These are phyloP conservation scores for Pollenia angustigena DNA, from an alignment of 2,888 invertebrate species.

Conservation along the genomic window DNA sequence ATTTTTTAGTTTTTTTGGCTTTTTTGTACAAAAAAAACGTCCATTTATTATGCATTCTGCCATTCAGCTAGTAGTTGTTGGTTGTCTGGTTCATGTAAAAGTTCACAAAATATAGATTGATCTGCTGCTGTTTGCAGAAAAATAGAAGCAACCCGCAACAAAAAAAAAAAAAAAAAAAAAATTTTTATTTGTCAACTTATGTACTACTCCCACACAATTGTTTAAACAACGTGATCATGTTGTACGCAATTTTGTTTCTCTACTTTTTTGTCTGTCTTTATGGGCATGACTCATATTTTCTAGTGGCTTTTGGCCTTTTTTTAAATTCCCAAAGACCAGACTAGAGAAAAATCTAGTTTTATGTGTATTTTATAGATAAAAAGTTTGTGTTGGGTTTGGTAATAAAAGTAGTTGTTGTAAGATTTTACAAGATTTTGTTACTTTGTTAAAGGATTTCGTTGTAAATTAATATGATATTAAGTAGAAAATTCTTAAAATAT, in stretches of 20 bases:
- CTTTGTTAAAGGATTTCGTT: background rate
- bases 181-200: constrained; percentile 32
- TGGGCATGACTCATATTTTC: constrained; percentile 44
- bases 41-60: constrained; percentile 28
- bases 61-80: constrained; percentile 29
- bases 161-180: constrained; percentile 10
- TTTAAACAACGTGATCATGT: constrained; percentile 22
- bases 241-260: constrained; percentile 17
- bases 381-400: constrained; percentile 6
- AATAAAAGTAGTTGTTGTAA: constrained; percentile 20
- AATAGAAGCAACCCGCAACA: background rate
- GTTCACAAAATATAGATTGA: constrained; percentile 42
- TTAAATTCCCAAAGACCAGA: background rate
- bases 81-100: constrained; percentile 48
- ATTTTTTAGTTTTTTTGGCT: constrained; percentile 25
- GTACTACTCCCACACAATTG: constrained; percentile 48
- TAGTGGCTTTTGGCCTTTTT: constrained; percentile 16
- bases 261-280: constrained; percentile 22
- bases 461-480: background rate
- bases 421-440: background rate
- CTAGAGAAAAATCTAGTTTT: constrained; percentile 33
- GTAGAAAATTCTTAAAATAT: too few species aligned
- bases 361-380: constrained; percentile 5
- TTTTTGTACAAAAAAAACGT: background rate
- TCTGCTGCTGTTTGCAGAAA: constrained; percentile 38